These are phyloP conservation scores for Ctena decussata DNA, from an alignment of 2,888 invertebrate genomes.

Conservation along the genomic window DNA sequence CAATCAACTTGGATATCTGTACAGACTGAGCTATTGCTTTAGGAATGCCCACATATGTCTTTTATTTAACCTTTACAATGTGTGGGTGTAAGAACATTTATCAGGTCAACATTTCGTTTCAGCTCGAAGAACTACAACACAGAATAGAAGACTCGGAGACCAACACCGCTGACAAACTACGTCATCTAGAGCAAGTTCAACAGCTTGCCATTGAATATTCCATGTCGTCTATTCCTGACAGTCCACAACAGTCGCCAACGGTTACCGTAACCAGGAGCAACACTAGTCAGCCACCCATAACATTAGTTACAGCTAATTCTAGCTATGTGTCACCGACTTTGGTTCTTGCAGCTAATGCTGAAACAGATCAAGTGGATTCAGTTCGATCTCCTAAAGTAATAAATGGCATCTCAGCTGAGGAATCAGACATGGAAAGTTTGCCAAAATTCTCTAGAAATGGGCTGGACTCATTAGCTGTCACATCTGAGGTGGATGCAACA, in stretches of 20 bases:
- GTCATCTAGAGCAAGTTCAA: conserved; percentile 58
- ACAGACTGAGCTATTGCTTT: too few relatives aligned
- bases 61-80: too few relatives aligned
- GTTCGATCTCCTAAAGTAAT: neutral
- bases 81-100: too few relatives aligned
- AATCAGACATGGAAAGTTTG: too few relatives aligned
- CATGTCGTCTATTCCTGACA: conserved; percentile 29
- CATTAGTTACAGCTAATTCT: neutral
- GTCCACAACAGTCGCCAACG: neutral
- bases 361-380: neutral
- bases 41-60: too few relatives aligned
- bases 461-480: too few relatives aligned
- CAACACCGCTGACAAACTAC: conserved; percentile 53
- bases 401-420: neutral
- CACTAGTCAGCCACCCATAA: neutral
- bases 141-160: conserved; percentile 43
- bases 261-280: neutral
- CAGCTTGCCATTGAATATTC: conserved; percentile 68
- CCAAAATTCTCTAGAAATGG: too few relatives aligned
- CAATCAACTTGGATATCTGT: too few relatives aligned
- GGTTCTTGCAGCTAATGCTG: neutral
- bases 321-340: neutral
- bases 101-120: too few relatives aligned
- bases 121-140: conserved; percentile 63
- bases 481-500: too few relatives aligned